Base-by-base conservation (phyloP, 2,888 invertebrate genomes). In the Oscheius onirici region DNA sequence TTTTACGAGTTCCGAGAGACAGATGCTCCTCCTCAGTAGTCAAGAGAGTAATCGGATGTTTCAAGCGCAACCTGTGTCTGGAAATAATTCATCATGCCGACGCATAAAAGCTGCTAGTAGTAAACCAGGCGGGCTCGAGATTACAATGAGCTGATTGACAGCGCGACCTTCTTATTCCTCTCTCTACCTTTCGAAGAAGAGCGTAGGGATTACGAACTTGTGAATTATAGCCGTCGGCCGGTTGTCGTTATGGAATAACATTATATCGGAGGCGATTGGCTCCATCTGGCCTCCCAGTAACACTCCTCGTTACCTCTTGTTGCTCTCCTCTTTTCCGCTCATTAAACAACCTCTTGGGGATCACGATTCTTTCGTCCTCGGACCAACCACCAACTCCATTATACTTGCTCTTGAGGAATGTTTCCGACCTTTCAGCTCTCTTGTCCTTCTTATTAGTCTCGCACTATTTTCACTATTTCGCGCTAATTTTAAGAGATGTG, bases 211-310 rank as follows among this genome's bases (percentile, higher is more conserved):
- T 24, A 55, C 28, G 55, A 46, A 46, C 46, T 46, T 46, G n/a
- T 46, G 55, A 55, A 26, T 55, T 55, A 55, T 55, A 26, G 58
- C 58, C 17, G 20, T 40, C 43, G 41, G 13, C 15, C 41, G 34
- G 40, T 20, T n/a, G n/a, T 43, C 41, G 58, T 41, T 58, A 58
- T n/a, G n/a, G 41, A 58, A 58, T 58, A 43, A 41, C 58, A 58
- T 58, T 58, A 58, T 58, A 58, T 58, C 58, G 34, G 34, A 8
- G 58, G 43, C 58, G 57, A 57, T 40, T 34, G 40, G 20, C n/a
- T 58, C 40, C 43, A 58, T 40, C 58, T 43, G 58, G 43, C 55
- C 24, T 55, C 55, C 55, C 26, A 15, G n/a, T 24, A n/a, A 55
- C n/a, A n/a, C 28, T 55, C 46, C 46, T 46, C 46, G 46, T 20